Percentiles rank a stretch among this genome's conserved stretches.
These are phyloP conservation scores for Passer montanus DNA, from an alignment of 2,113 vertebrate species.

Conservation along the genomic window DNA sequence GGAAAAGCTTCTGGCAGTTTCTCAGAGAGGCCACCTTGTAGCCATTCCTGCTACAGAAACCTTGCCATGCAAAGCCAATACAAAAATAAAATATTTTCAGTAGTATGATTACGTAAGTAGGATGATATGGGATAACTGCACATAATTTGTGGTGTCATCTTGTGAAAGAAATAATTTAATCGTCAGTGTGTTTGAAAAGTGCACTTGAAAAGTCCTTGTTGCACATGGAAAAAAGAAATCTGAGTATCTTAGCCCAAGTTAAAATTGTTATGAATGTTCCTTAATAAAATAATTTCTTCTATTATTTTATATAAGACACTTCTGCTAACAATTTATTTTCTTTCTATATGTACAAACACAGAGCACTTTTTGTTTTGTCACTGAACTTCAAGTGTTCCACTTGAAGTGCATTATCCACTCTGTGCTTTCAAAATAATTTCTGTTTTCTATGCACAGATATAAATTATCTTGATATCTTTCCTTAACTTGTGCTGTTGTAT, in stretches of 20 bases:
- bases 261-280: not conserved
- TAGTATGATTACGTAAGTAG: not conserved
- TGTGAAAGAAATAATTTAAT: not conserved
- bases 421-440: not conserved
- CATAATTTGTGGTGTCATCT: not conserved
- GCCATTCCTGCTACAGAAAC: not conserved
- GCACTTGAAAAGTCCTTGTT: not conserved
- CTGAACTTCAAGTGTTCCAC: not conserved
- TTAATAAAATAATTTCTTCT: not conserved
- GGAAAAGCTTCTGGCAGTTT: not conserved
- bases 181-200: not conserved
- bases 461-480: not conserved
- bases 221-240: not conserved
- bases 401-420: not conserved
- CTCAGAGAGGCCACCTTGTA: not conserved
- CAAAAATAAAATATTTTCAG: not conserved
- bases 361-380: not conserved
- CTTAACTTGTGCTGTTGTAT: not conserved
- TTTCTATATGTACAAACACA: not conserved
- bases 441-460: not conserved
- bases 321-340: not conserved
- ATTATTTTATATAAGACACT: not conserved
- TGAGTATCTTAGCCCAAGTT: not conserved
- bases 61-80: not conserved
- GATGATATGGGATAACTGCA: not conserved